Conservation (phyloP, 2,888 invertebrate species). For the Chorisops tibialis region DNA sequence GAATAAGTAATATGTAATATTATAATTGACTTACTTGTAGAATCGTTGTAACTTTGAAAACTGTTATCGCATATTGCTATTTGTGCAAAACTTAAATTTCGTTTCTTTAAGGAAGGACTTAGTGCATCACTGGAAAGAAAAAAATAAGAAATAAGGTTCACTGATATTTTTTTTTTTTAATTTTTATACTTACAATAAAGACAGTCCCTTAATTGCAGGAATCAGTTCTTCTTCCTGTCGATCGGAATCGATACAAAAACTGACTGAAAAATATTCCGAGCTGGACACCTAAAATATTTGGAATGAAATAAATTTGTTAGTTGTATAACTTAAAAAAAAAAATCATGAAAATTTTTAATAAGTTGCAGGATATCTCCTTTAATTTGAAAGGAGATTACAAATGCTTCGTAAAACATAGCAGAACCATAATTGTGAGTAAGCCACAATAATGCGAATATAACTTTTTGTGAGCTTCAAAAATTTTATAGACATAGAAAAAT, state of each 20-base stretch:
- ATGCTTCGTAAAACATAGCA: too few species aligned
- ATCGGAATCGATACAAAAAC: slow-evolving; percentile 60
- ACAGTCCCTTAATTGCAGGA: slow-evolving; percentile 63
- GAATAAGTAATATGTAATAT: too few species aligned
- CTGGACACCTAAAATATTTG: slow-evolving; percentile 68
- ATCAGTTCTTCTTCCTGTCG: slow-evolving; percentile 63
- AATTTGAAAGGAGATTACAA: too few species aligned
- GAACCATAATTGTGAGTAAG: too few species aligned
- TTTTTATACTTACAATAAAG: slow-evolving; percentile 59
- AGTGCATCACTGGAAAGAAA: slow-evolving; percentile 61
- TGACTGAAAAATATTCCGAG: slow-evolving; percentile 70
- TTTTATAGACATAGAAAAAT: too few species aligned
- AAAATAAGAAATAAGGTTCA: not conserved
- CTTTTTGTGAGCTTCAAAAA: too few species aligned
- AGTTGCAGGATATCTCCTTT: too few species aligned
- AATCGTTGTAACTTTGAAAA: slow-evolving; percentile 45
- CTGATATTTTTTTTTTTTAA: not conserved
- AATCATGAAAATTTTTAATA: too few species aligned
- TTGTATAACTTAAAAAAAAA: too few species aligned
- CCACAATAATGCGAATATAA: too few species aligned
- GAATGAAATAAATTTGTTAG: too few species aligned
- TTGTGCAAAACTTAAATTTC: slow-evolving; percentile 56
- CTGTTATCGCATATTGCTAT: slow-evolving; percentile 50
- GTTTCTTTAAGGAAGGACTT: slow-evolving; percentile 60
- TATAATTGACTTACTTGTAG: slow-evolving; percentile 35